phyloP scores from a whole-genome alignment of 1,140 invertebrate genomes.

The roundworm (Caenorhabditis elegans) region DNA sequence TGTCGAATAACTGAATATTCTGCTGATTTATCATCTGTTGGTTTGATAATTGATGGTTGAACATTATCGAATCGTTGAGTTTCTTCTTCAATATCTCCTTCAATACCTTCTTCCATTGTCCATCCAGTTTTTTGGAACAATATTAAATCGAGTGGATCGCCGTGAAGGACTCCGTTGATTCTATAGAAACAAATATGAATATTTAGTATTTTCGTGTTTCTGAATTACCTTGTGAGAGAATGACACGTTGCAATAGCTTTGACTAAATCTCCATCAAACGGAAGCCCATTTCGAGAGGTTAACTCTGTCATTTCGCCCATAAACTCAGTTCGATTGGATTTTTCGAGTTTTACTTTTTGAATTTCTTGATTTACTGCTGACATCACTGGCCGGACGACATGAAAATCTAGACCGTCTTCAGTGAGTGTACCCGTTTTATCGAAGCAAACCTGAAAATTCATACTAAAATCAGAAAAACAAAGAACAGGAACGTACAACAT shows the following conservation, averaged over 20 bases:
- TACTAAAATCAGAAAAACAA: too few relatives aligned
- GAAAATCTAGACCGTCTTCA: slow-evolving; percentile 89
- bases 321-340: not conserved
- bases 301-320: not conserved
- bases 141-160: slow-evolving; percentile 90
- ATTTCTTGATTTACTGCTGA: not conserved
- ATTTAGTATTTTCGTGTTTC: too few relatives aligned
- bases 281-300: slow-evolving; percentile 26
- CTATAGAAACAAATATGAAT: slow-evolving; percentile 2
- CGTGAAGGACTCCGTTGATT: slow-evolving; percentile 78
- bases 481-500: slow-evolving; percentile 90
- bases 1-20: slow-evolving; percentile 56
- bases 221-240: slow-evolving; percentile 53
- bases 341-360: not conserved
- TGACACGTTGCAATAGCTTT: slow-evolving; percentile 66
- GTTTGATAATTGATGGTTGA: slow-evolving; percentile 31
- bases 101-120: slow-evolving; percentile 81
- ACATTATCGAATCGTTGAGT: slow-evolving; percentile 56
- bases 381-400: slow-evolving; percentile 74
- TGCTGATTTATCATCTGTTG: not conserved
- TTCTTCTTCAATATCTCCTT: slow-evolving; percentile 70
- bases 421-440: slow-evolving; percentile 95
- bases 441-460: slow-evolving; percentile 72
- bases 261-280: slow-evolving; percentile 56
- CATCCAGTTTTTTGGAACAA: slow-evolving; percentile 72